A percentile compares a stretch with the other conserved stretches of the same genome.
These are phyloP conservation scores for Carollia perspicillata DNA, from an alignment of 2,113 vertebrate species.

Conservation along the genomic window DNA sequence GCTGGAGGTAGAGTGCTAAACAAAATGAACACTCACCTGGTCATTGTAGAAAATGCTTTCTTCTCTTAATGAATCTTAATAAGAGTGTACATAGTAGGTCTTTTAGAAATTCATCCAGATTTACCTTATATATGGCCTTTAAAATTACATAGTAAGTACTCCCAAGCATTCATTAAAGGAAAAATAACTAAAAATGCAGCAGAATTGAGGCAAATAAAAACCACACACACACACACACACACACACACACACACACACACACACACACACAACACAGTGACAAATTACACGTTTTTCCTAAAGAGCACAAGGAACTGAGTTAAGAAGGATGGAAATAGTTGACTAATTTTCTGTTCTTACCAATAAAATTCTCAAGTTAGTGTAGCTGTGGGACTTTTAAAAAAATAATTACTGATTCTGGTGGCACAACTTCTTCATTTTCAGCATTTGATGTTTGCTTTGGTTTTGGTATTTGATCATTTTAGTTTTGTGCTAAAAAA, in stretches of 20 bases:
- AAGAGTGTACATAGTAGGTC: background rate
- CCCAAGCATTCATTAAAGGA: background rate
- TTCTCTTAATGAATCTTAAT: background rate
- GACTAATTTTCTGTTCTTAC: background rate
- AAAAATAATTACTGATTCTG: background rate
- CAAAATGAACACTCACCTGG: slow-evolving; percentile 17
- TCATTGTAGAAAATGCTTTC: background rate
- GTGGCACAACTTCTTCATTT: background rate
- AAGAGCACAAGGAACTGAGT: slow-evolving; percentile 24
- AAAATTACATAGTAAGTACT: slow-evolving; percentile 5
- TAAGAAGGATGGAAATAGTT: background rate
- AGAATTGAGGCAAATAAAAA: background rate
- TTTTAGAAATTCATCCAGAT: background rate
- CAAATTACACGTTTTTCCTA: background rate
- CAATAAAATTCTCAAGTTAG: background rate
- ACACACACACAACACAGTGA: background rate
- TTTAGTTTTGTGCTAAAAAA: background rate
- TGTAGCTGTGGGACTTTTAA: background rate
- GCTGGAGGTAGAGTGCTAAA: background rate
- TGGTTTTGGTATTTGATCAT: background rate
- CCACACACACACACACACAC: no score
- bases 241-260: no score
- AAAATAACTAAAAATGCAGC: background rate
- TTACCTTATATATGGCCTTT: background rate
- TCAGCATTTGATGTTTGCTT: background rate